Conservation (phyloP, 1,140 invertebrate genomes). For the Drosophila ohnishii region DNA sequence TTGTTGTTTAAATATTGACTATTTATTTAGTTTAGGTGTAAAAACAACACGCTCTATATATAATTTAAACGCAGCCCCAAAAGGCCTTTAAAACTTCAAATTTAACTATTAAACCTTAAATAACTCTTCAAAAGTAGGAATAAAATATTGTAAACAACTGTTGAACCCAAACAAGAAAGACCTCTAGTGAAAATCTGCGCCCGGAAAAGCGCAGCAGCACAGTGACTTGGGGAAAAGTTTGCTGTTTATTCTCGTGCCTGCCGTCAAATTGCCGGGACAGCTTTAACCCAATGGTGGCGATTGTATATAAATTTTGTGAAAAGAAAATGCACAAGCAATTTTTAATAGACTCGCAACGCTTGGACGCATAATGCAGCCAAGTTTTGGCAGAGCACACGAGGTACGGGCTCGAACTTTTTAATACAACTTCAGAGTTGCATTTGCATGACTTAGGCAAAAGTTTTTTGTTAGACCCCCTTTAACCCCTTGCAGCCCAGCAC, state of each 20-base stretch:
- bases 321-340: constrained; percentile 58
- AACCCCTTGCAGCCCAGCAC: neutral
- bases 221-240: constrained; percentile 27
- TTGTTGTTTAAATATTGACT: constrained; percentile 22
- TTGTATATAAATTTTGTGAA: constrained; percentile 24
- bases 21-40: constrained; percentile 22
- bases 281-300: constrained; percentile 41
- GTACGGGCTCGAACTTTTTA: constrained; percentile 53
- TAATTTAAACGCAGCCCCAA: constrained; percentile 2
- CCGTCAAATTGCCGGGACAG: constrained; percentile 35
- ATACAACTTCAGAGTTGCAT: constrained; percentile 75
- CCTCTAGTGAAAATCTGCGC: constrained; percentile 13
- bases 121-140: constrained; percentile 1
- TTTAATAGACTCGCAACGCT: constrained; percentile 73
- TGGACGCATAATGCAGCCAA: constrained; percentile 63
- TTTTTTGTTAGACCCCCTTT: constrained; percentile 51
- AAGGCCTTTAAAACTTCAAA: constrained; percentile 12
- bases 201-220: constrained; percentile 18
- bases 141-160: neutral
- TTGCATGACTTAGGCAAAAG: constrained; percentile 71
- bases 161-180: constrained; percentile 16
- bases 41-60: neutral
- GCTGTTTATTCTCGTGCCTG: constrained; percentile 21
- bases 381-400: constrained; percentile 40
- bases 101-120: neutral